Base-by-base conservation (phyloP, 53 echinoderm and acorn worm genomes). In the Echinometra lucunter region DNA sequence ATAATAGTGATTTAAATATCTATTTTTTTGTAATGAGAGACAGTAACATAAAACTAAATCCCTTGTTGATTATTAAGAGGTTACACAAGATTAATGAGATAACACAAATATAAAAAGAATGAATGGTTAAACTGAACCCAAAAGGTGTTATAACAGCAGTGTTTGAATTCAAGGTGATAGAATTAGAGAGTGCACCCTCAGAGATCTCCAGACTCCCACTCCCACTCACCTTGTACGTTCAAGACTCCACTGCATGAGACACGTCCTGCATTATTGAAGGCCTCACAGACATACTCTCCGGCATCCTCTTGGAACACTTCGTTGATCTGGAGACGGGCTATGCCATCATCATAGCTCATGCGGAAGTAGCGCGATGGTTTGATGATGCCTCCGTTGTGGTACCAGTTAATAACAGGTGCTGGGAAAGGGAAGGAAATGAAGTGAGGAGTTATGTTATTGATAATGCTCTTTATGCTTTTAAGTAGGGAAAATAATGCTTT, bases 321-420 rank as follows among this genome's bases (percentile, higher is more conserved):
- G 57, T 97, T 96, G 95, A 99, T 99, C 90, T 97, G 96, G 67
- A 99, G 96, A 18, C 97, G 93, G 37, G 99, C 99, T 28, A 97
- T 89, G 60, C 92, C 89, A 82, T 97, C 98, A 44, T 97, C 90
- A 93, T 96, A 99, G 74, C 96, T 91, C 99, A 99, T 99, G 93
- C 96, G 98, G 95, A 99, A 99, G 95, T 99, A 99, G 58, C 97
- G 97, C 15, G 99, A 99, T 72, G 99, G 97, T 85, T 99, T 99
- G 97, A 99, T 99, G 92, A 98, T 66, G 58, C 95, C 99, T 37
- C 97, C 95, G 75, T 99, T 97, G 74, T 96, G 96, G 92, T 97
- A 99, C 99, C 99, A 99, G 81, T 92, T 95, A 37, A 99, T 97
- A 25, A 94, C 91, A 55, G 99, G 99, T 75, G 94, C 99, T 99